Base-by-base conservation (phyloP, 2,888 invertebrate species). In the Caenorhabditis zanzibari region DNA sequence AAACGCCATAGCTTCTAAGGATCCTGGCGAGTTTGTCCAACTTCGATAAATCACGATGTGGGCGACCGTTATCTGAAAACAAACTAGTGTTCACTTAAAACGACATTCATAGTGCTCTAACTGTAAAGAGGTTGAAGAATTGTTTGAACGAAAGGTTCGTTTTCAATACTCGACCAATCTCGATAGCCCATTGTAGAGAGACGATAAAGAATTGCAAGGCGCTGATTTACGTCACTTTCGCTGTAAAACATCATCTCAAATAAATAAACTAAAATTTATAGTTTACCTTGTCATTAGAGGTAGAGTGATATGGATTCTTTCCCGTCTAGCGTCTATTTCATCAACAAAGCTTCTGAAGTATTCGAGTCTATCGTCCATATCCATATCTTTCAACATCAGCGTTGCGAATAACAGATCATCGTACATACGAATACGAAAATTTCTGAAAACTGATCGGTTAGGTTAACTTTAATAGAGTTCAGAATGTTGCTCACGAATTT, bases 291-390 rank as follows among this genome's bases (percentile, higher is more conserved):
- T 80, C 24, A 89, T 47, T 19, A 88, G 54, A 0, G 90, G 90
- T 2, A 90, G 63, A 32, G 88, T 83, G 2, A 90, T 63, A 58
- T 90, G 90, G 32, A 80, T 69, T 26, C 90, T 81, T 19, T 85
- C 84, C 10, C 90, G 73, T 49, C 71, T 75, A 12, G 61, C 61
- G 69, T 90, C 90, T 9, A 90, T 82, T 24, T 85, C 77, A 72
- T 90, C 90, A 16, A 86, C 61, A 35, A 90, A 88, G 12, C 52
- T 72, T 14, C 74, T 52, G 24, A 90, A 86, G 56, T 86, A 85
- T 35, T 87, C 84, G 5, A 89, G 74, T 16, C 87, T 66, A 26
- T 86, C 66, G 14, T 88, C 86, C 0, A 81, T 32, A 7, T 74
- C 63, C 72, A 89, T 87, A 14, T 85, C 74, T 66, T 85, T 84